phyloP scores from a whole-genome alignment of 2,113 vertebrate genomes.

The Anser cygnoides region DNA sequence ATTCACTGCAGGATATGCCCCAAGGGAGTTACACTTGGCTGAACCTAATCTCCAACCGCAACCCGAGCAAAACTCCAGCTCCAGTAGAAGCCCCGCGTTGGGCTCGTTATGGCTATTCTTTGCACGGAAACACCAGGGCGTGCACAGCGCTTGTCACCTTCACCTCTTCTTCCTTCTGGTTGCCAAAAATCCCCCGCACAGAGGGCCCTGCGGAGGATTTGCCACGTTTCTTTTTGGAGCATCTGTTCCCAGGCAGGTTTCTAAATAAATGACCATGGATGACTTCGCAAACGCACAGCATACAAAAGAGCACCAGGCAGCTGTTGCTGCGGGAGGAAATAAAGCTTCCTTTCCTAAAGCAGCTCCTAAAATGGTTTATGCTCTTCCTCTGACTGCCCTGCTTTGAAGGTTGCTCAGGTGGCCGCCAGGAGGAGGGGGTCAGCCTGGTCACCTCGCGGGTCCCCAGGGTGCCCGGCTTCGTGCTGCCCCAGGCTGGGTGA shows the following conservation, averaged over 20 bases:
- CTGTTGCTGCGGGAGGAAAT: not conserved
- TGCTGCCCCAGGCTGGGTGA: not conserved
- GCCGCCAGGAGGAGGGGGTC: not conserved
- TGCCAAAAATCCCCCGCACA: not conserved
- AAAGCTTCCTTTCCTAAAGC: not conserved
- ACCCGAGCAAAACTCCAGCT: not conserved
- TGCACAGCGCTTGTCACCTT: not conserved
- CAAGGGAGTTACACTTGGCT: not conserved
- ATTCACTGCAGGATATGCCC: not conserved
- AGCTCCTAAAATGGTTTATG: not conserved
- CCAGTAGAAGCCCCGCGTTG: fast-evolving
- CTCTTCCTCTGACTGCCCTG: not conserved
- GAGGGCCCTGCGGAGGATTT: fast-evolving
- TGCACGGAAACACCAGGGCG: not conserved
- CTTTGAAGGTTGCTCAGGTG: not conserved
- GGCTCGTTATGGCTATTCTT: not conserved
- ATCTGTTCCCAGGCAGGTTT: not conserved
- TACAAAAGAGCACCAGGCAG: not conserved
- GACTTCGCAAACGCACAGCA: not conserved
- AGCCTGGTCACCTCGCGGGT: not conserved
- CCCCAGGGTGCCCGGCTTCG: not conserved
- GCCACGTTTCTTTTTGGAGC: fast-evolving
- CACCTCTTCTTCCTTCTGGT: not conserved
- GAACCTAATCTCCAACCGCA: not conserved
- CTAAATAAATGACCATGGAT: not conserved